Evolutionary conservation across 2,888 invertebrate species (phyloP).

Genomic region (Spilosoma lubricipeda): DNA sequence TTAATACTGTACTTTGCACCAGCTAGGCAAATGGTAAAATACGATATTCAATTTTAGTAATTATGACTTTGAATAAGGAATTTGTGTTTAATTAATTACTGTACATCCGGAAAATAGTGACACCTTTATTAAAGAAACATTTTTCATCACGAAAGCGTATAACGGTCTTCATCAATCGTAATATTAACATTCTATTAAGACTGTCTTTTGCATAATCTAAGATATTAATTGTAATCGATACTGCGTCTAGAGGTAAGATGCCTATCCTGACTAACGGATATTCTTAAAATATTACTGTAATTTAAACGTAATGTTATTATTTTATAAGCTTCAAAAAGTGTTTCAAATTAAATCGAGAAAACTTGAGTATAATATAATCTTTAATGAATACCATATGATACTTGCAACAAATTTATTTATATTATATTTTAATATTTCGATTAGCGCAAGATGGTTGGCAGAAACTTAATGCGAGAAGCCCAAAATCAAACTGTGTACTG

Average conservation of each 20-base stretch:
- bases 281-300: neutral
- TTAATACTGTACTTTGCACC: conserved; percentile 21
- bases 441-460: too few relatives aligned
- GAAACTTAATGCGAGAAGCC: too few relatives aligned
- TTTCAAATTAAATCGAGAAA: neutral
- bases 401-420: too few relatives aligned
- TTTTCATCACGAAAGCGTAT: conserved; percentile 24
- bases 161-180: conserved; percentile 38
- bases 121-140: conserved; percentile 38
- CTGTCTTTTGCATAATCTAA: conserved; percentile 8
- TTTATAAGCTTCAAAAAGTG: neutral
- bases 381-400: neutral
- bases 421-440: too few relatives aligned
- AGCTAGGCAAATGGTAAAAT: conserved; percentile 39
- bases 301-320: neutral
- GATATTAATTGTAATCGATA: conserved; percentile 14
- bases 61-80: conserved; percentile 52
- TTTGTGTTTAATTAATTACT: conserved; percentile 60
- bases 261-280: neutral
- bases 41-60: conserved; percentile 57
- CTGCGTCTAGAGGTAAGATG: neutral
- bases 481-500: too few relatives aligned
- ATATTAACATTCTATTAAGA: conserved; percentile 13
- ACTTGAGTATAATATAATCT: neutral
- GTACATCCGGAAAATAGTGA: conserved; percentile 64